A percentile compares a stretch with the other conserved stretches of the same genome.
Evolutionary conservation across 1,140 invertebrate genomes (phyloP).

Genomic region (Drosophila sp.): DNA sequence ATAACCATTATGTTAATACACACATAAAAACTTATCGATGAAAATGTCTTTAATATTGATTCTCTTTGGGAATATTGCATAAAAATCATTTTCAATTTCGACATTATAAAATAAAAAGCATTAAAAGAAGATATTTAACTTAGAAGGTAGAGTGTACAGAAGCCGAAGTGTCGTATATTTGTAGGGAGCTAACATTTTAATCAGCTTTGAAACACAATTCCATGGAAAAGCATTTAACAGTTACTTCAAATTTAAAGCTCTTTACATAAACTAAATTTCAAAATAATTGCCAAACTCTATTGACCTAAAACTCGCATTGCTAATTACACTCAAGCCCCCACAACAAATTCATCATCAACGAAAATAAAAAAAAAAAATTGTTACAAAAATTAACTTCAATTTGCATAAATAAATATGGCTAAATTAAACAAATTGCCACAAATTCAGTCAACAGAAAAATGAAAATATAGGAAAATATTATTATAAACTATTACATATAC

Average conservation of each 20-base stretch:
- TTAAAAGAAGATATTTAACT: not conserved
- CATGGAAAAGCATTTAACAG: constrained; percentile 5
- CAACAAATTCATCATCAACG: constrained; percentile 45
- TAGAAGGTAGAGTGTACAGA: not conserved
- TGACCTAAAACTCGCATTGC: constrained; percentile 8
- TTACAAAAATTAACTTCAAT: constrained; percentile 52
- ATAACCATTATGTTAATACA: too few relatives aligned
- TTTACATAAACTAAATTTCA: constrained; percentile 7
- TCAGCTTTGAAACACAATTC: constrained; percentile 2
- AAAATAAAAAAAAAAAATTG: constrained; percentile 29
- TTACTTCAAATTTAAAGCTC: not conserved
- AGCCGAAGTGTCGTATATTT: not conserved
- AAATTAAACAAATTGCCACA: constrained; percentile 58
- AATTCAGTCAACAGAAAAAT: constrained; percentile 38
- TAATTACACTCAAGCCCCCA: not conserved
- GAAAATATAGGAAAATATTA: constrained; percentile 33
- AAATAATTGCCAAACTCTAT: constrained; percentile 11
- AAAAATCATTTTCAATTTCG: too few relatives aligned
- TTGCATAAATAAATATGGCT: constrained; percentile 61
- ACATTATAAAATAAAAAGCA: too few relatives aligned
- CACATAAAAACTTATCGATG: too few relatives aligned
- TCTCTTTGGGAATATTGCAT: too few relatives aligned
- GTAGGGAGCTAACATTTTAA: not conserved
- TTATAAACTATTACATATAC: constrained; percentile 43
- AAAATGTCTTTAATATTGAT: too few relatives aligned